phyloP scores from a whole-genome alignment of 2,888 invertebrate species.

The Drosophila kuntzei region DNA sequence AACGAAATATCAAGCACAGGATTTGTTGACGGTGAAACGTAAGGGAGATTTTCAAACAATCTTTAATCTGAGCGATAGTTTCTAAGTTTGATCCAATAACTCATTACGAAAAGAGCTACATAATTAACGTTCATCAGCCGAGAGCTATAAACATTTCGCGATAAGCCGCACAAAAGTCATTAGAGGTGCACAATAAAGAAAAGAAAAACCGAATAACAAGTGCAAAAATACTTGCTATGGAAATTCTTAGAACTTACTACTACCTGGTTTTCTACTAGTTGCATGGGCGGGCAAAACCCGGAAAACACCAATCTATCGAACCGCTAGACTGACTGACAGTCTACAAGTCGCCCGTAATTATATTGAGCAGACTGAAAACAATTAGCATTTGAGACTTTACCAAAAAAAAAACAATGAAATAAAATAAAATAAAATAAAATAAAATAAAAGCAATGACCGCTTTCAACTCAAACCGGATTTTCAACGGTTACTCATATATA shows the following conservation, averaged over 20 bases:
- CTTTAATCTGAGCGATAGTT: not conserved
- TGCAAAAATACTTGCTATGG: conserved; percentile 37
- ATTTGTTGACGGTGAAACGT: too few relatives aligned
- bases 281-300: conserved; percentile 54
- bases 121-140: conserved; percentile 7
- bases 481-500: not conserved
- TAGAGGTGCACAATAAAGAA: conserved; percentile 28
- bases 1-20: too few relatives aligned
- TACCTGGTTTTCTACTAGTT: conserved; percentile 59
- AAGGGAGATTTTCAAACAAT: not conserved
- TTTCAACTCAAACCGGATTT: not conserved
- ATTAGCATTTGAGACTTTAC: conserved; percentile 74
- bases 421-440: too few relatives aligned
- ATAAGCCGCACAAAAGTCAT: conserved; percentile 44
- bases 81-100: not conserved
- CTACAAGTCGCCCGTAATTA: conserved; percentile 65
- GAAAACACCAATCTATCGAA: conserved; percentile 59
- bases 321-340: conserved; percentile 35
- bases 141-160: conserved; percentile 22
- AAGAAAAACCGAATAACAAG: conserved; percentile 37
- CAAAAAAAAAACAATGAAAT: conserved; percentile 37
- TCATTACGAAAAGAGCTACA: conserved; percentile 5
- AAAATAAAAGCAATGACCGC: conserved; percentile 20
- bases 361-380: conserved; percentile 76
- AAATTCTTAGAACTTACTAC: conserved; percentile 55